Base-by-base conservation (phyloP, 1,140 invertebrate genomes). In the Oryctes rhinoceros region DNA sequence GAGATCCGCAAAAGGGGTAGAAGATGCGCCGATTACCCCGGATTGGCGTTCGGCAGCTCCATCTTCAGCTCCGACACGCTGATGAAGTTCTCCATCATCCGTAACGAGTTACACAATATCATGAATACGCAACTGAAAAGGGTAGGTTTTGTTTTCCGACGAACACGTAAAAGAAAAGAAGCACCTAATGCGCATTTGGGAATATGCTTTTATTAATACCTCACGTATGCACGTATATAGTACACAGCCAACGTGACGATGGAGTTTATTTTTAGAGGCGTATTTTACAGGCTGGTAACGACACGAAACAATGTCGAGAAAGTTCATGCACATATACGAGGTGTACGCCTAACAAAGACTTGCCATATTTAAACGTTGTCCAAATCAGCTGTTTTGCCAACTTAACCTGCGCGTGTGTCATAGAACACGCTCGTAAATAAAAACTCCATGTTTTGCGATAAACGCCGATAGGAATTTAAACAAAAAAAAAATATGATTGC, bases 61-160 rank as follows among this genome's bases (percentile, higher is more conserved):
- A 95, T 97, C 85, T 98, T 99, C 88, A 97, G 96, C 86, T 98
- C 97, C 71, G 97, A 98, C 87, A 98, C 97, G 2, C 94, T 98
- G 92, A 98, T 99, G 94, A 98, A 98, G 89, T 98, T 98, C 89
- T 96, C 94, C 86, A 94, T 99, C 75, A 99, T 99, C 86, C 93
- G 94, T 87, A 98, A 98, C 89, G 98, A 99, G 90, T 92, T 99
- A 85, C 96, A 98, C 90, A 99, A 99, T 91, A 97, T 98, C 85
- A 96, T 97, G 91, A 95, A 97, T 87, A 96, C 96, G 87, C 97
- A 98, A 87, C 91, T 99, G 78, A 98, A 96, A 92, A 92, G 96
- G 97, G 97, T 99, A 94, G 93, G 92, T 93, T 89, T 49, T 11
- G 5, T 20, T 62, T 35, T 71, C 30, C 65, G 65, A 24, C 13